Evolutionary conservation across 2,888 invertebrate genomes (phyloP), one percentile per base, ranked within the genome.

Genomic region (Volucella inanis): DNA sequence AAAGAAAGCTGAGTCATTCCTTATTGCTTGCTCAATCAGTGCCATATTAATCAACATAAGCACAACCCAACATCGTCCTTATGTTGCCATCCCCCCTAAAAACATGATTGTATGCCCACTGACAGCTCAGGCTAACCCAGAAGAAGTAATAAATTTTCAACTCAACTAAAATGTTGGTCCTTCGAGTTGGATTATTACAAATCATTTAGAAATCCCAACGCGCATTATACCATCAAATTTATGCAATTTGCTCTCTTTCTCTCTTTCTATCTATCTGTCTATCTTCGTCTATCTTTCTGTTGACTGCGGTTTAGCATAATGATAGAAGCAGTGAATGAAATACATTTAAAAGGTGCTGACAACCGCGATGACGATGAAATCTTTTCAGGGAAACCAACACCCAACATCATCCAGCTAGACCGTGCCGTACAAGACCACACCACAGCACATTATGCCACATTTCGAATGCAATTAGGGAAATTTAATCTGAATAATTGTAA

Each of bases 401-500:
- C 10, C 52, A 61, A 22, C 49, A 67, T 76, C 65, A 79, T 65
- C 31, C 6, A 31, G 31, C 31, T 6, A 31, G 31, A 22, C 22
- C 0, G 22, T 22, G 22, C 4, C 22, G 22, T 22, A 22, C 22
- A 22, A 22, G 3, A 31, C 31, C 31, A 6, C 31, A 31, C 31
- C 31, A 31, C 31, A 31, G 6, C 6, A 31, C 6, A 31, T 6
- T 6, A 6, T 31, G 31, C 65, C 65, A 54, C 79, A 67, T 50
- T 57, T 68, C 54, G 74, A 72, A 75, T 79, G 83, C 79, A 83
- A 83, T 83, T 83, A 78, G 74, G 57, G 79, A 68, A 79, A 79
- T 83, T 64, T 79, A 70, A 83, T 83, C 79, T 79, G 74, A 74
- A 83, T 79, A 83, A 75, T 79, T 83, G 83, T 83, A 64, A 79